Percentiles rank a stretch among this genome's conserved stretches.
Conservation (phyloP, 2,113 vertebrate genomes). For the Baryphthengus martii region DNA sequence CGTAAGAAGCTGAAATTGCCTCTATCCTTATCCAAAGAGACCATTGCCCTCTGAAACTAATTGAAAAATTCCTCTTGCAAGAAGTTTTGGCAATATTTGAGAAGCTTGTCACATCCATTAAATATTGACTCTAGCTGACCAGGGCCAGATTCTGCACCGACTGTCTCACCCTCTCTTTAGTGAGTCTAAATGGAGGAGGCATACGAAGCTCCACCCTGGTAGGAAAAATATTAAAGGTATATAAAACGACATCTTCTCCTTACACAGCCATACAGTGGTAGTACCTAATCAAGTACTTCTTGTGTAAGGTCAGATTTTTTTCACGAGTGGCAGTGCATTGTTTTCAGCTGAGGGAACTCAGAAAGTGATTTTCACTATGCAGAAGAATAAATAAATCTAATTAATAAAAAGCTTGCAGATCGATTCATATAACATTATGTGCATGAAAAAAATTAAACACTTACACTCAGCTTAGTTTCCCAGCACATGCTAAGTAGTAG, state of each 20-base stretch:
- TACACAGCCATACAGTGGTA: not conserved
- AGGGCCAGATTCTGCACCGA: not conserved
- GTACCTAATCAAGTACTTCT: not conserved
- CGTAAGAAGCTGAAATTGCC: not conserved
- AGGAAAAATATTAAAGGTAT: not conserved
- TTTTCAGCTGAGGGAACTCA: accelerated
- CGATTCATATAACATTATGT: not conserved
- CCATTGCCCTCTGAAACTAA: not conserved
- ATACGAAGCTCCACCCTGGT: not conserved
- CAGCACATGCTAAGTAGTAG: not conserved
- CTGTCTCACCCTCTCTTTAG: not conserved
- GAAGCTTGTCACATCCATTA: not conserved
- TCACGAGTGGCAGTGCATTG: not conserved
- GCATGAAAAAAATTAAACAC: not conserved
- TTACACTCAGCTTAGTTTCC: not conserved
- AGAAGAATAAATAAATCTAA: not conserved
- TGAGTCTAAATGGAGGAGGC: not conserved
- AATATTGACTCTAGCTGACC: not conserved
- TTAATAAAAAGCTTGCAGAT: not conserved
- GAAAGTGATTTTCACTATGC: not conserved
- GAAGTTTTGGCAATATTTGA: not conserved
- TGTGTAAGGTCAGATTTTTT: not conserved
- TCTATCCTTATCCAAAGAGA: not conserved
- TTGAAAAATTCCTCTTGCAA: not conserved
- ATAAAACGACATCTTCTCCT: not conserved